Evolutionary conservation across 1,140 invertebrate species (phyloP).

Genomic region (Oryctes rhinoceros): DNA sequence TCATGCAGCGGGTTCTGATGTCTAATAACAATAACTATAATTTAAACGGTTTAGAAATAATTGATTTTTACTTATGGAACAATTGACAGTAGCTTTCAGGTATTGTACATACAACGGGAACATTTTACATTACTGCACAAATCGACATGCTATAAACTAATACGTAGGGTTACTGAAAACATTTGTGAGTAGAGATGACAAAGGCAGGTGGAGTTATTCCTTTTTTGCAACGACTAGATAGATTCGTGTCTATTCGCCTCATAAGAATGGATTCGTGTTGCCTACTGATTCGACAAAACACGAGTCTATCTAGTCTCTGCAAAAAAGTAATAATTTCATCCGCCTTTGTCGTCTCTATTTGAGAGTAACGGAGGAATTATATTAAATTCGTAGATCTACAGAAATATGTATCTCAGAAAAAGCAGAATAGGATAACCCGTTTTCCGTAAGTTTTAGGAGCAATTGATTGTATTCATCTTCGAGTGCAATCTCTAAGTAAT

Average conservation of each 20-base stretch:
- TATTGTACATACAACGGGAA: conserved; percentile 32
- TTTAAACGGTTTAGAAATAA: conserved; percentile 20
- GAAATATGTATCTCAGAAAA: not conserved
- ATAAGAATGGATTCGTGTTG: too few species aligned
- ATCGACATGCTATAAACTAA: conserved; percentile 32
- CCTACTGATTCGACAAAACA: too few species aligned
- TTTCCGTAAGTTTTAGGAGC: conserved; percentile 39
- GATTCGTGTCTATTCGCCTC: too few species aligned
- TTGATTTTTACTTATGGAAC: conserved; percentile 21
- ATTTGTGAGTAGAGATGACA: too few species aligned
- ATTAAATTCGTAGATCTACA: conserved; percentile 24
- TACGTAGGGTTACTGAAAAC: not conserved
- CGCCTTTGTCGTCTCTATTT: too few species aligned
- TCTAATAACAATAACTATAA: conserved; percentile 7
- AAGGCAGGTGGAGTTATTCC: too few species aligned
- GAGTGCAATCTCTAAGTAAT: conserved; percentile 37
- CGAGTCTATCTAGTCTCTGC: too few species aligned
- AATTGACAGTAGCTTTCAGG: conserved; percentile 31
- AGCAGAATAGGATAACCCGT: conserved; percentile 27
- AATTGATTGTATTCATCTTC: conserved; percentile 40
- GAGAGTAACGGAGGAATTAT: conserved; percentile 26
- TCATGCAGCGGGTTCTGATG: conserved; percentile 8
- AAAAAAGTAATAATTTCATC: too few species aligned
- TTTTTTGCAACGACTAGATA: too few species aligned
- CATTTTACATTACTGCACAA: conserved; percentile 34